phyloP scores from a whole-genome alignment of 2,113 vertebrate species.

The Thryonomys swinderianus region DNA sequence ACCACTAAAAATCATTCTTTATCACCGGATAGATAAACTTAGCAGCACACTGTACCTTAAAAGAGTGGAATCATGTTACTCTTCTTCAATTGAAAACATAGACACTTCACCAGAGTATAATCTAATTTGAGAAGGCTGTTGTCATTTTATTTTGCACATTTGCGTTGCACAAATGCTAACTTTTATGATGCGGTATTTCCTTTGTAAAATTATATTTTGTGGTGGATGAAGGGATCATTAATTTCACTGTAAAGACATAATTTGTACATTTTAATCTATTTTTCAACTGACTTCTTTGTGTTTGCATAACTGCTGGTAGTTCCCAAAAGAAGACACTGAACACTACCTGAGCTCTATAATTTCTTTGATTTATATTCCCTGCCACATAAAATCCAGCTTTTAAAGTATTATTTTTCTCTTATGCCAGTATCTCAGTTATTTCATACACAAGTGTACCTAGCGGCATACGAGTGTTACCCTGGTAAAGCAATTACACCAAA shows the following conservation, averaged over 20 bases:
- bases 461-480: conserved; percentile 55
- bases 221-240: conserved; percentile 66
- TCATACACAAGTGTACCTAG: conserved; percentile 57
- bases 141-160: conserved; percentile 59
- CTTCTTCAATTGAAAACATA: conserved; percentile 28
- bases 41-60: neutral
- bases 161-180: conserved; percentile 46
- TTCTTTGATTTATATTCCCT: conserved; percentile 37
- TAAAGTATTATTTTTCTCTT: conserved; percentile 67
- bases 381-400: conserved; percentile 61
- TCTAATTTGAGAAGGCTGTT: conserved; percentile 40
- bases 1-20: conserved; percentile 9
- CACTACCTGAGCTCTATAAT: conserved; percentile 30
- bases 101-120: neutral
- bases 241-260: conserved; percentile 58
- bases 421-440: conserved; percentile 58
- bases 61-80: neutral
- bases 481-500: conserved; percentile 74
- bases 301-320: neutral
- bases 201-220: conserved; percentile 71
- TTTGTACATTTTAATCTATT: conserved; percentile 57
- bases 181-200: conserved; percentile 60
- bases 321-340: conserved; percentile 58
- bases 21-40: neutral
- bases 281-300: conserved; percentile 57